Evolutionary conservation across 2,113 vertebrate genomes (phyloP).

Genomic region (Cathartes aura): DNA sequence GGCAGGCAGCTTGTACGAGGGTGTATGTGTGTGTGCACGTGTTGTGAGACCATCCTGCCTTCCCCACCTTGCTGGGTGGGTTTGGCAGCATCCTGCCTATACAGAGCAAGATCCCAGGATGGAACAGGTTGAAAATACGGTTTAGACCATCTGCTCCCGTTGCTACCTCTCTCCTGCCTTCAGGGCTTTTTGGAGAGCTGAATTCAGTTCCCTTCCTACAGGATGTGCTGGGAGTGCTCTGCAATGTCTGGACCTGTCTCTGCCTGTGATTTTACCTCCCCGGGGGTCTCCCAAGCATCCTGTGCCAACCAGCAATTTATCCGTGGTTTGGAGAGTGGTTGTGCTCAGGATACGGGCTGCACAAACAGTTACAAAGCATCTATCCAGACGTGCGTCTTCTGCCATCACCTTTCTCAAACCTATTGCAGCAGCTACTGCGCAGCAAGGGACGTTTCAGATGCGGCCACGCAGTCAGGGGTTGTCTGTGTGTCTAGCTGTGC

Average conservation of each 20-base stretch:
- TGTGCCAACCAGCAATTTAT: not conserved
- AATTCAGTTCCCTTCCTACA: not conserved
- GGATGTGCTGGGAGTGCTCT: not conserved
- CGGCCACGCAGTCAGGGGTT: fast-evolving
- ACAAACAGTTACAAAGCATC: not conserved
- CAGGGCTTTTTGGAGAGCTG: not conserved
- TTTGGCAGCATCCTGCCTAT: not conserved
- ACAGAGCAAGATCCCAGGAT: not conserved
- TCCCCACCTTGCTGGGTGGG: no score
- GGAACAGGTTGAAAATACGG: not conserved
- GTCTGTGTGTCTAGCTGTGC: not conserved
- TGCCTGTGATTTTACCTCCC: not conserved
- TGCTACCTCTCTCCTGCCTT: not conserved
- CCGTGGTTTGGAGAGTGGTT: not conserved
- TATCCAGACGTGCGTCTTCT: not conserved
- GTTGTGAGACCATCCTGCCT: not conserved
- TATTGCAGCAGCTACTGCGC: not conserved
- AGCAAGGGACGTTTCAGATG: not conserved
- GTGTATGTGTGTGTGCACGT: not conserved
- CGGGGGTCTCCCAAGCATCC: not conserved
- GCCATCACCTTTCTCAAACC: not conserved
- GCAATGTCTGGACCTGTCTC: not conserved
- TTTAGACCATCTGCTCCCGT: not conserved
- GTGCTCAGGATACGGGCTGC: not conserved
- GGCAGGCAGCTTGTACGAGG: not conserved